Conservation (phyloP, 2,888 invertebrate species). For the Polymixis flavicincta region DNA sequence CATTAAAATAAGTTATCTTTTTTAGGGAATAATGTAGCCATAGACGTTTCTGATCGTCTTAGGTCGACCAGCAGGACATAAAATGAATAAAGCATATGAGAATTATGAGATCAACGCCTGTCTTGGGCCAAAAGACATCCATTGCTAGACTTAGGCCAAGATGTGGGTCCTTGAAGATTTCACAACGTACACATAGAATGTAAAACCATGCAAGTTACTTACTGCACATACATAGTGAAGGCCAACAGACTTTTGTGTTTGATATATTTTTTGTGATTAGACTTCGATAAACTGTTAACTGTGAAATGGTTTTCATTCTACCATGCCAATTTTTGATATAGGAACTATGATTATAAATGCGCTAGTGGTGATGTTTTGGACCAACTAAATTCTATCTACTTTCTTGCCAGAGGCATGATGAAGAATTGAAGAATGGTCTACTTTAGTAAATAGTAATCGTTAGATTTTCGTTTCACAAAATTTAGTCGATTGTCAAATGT, state of each 20-base stretch:
- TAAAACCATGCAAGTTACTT: neutral
- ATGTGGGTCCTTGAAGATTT: neutral
- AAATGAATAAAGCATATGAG: constrained; percentile 6
- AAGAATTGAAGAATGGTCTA: neutral
- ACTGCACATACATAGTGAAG: too few relatives aligned
- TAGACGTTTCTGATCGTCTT: constrained; percentile 56
- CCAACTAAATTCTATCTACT: neutral
- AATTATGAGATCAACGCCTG: neutral
- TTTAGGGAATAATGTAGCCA: constrained; percentile 51
- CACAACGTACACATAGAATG: neutral
- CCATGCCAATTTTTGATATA: neutral
- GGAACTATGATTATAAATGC: neutral
- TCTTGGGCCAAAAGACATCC: neutral
- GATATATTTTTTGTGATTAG: neutral
- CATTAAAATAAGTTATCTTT: constrained; percentile 34
- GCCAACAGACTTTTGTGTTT: neutral
- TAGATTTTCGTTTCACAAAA: neutral
- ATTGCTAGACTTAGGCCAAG: neutral
- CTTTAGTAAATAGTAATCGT: neutral
- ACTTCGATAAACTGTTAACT: neutral
- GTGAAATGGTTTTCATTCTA: neutral
- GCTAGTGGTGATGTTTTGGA: neutral
- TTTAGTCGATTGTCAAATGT: constrained; percentile 31
- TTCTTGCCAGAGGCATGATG: neutral
- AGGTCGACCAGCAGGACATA: constrained; percentile 61